Percentiles rank a stretch among this genome's conserved stretches.
Conservation (phyloP, 2,113 vertebrate species). For the Xiphophorus hellerii region DNA sequence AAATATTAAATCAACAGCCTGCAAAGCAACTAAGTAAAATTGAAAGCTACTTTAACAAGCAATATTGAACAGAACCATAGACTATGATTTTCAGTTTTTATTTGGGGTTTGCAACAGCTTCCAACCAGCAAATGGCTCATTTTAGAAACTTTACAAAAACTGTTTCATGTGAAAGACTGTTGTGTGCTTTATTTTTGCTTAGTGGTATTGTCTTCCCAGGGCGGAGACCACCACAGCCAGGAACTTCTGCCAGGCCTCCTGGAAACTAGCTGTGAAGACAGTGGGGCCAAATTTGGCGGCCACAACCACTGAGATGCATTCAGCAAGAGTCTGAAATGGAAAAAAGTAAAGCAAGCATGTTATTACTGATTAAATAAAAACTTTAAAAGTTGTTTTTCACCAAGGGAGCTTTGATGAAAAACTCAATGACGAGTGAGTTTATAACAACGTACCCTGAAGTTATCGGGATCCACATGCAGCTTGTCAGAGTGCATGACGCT, state of each 20-base stretch:
- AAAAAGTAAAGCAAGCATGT: not conserved
- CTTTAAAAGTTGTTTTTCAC: not conserved
- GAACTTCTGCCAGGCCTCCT: conserved; percentile 84
- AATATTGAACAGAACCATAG: not conserved
- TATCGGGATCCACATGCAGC: conserved; percentile 87
- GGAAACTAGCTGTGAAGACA: conserved; percentile 64
- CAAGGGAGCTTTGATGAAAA: not conserved
- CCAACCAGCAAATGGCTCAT: not conserved
- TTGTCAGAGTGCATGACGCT: conserved; percentile 86
- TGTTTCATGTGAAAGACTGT: not conserved
- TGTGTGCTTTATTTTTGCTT: not conserved
- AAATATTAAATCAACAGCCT: not conserved
- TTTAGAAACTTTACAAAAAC: not conserved
- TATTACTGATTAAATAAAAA: not conserved
- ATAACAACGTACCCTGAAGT: conserved; percentile 80
- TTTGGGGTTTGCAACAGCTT: conserved; percentile 15
- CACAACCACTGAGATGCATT: conserved; percentile 48
- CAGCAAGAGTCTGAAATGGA: conserved; percentile 4
- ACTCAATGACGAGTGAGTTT: not conserved
- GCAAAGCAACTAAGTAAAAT: not conserved
- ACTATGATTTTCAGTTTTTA: not conserved
- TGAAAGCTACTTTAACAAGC: not conserved
- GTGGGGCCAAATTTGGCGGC: conserved; percentile 51
- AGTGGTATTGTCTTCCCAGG: conserved; percentile 21
- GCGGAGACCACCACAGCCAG: conserved; percentile 51